phyloP scores from a whole-genome alignment of 2,797 vertebrate genomes.

The Gambusia yucatana region DNA sequence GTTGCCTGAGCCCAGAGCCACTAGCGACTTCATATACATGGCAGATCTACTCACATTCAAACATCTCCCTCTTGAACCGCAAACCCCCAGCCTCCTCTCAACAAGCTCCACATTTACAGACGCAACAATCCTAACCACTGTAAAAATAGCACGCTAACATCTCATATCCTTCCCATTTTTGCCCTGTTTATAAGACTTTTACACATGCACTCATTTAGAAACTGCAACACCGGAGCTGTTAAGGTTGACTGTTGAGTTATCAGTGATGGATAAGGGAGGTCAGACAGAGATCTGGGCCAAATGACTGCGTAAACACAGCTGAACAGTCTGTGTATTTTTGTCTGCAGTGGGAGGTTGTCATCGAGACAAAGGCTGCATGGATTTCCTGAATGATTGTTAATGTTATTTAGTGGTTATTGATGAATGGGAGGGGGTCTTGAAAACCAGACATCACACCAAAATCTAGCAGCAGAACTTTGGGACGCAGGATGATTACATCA shows the following conservation, averaged over 20 bases:
- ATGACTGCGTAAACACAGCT: slow-evolving; percentile 59
- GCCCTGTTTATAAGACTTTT: slow-evolving; percentile 4
- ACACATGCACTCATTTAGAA: slow-evolving; percentile 25
- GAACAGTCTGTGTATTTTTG: slow-evolving; percentile 26
- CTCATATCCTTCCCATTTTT: slow-evolving; percentile 38
- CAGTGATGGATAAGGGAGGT: slow-evolving; percentile 67
- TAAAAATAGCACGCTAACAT: slow-evolving; percentile 17
- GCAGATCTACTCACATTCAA: slow-evolving; percentile 60
- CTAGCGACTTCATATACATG: slow-evolving; percentile 67
- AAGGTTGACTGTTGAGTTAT: slow-evolving; percentile 43
- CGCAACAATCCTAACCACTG: slow-evolving; percentile 10
- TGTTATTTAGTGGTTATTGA: slow-evolving; percentile 8
- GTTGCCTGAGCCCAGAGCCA: slow-evolving; percentile 54
- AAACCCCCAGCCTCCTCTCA: slow-evolving; percentile 14
- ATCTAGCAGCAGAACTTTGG: neutral
- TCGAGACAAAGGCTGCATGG: slow-evolving; percentile 29
- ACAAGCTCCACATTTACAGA: slow-evolving; percentile 8
- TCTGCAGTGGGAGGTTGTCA: slow-evolving; percentile 11
- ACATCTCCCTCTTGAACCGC: slow-evolving; percentile 32
- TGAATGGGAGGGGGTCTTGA: neutral
- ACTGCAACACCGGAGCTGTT: slow-evolving; percentile 32
- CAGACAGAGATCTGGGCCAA: slow-evolving; percentile 49
- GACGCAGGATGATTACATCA: neutral
- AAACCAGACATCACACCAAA: slow-evolving; percentile 7
- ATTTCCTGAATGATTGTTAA: slow-evolving; percentile 22